These are phyloP conservation scores for Scaptomyza pallida DNA, from an alignment of 1,140 invertebrate genomes.

Conservation along the genomic window DNA sequence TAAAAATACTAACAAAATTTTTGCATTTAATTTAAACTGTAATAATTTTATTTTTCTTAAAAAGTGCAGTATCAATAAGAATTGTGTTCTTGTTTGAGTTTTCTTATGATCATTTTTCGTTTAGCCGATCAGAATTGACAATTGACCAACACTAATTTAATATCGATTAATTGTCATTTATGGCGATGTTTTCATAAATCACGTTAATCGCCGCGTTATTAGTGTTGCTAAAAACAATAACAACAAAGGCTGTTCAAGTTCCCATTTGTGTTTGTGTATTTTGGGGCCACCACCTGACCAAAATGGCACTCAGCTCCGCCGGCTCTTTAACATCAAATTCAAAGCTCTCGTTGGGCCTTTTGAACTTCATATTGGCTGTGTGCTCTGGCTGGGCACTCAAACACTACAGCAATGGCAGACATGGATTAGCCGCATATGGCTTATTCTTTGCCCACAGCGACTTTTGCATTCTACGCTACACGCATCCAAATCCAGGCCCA, in stretches of 20 bases:
- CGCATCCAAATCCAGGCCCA: constrained; percentile 69
- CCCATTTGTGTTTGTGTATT: constrained; percentile 21
- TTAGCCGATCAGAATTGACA: too few species aligned
- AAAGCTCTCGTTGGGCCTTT: constrained; percentile 55
- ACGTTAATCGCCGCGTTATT: not conserved
- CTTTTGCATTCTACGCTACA: constrained; percentile 63
- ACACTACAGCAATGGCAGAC: constrained; percentile 51
- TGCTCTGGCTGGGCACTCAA: constrained; percentile 68
- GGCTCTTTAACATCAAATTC: constrained; percentile 51
- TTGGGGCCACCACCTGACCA: constrained; percentile 28
- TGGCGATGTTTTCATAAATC: not conserved
- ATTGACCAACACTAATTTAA: not conserved
- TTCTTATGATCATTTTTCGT: not conserved
- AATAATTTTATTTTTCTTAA: too few species aligned
- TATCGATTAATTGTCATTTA: not conserved
- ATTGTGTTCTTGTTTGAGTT: not conserved
- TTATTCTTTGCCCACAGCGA: constrained; percentile 62
- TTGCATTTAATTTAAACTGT: too few species aligned
- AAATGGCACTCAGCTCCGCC: constrained; percentile 23
- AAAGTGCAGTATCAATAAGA: too few species aligned
- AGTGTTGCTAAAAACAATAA: constrained; percentile 6
- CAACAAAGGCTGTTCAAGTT: constrained; percentile 10
- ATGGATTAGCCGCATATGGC: constrained; percentile 55
- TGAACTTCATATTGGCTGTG: constrained; percentile 63
- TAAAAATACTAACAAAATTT: not conserved